phyloP scores from a whole-genome alignment of 2,888 invertebrate genomes.

The Zaprionus lineosus region DNA sequence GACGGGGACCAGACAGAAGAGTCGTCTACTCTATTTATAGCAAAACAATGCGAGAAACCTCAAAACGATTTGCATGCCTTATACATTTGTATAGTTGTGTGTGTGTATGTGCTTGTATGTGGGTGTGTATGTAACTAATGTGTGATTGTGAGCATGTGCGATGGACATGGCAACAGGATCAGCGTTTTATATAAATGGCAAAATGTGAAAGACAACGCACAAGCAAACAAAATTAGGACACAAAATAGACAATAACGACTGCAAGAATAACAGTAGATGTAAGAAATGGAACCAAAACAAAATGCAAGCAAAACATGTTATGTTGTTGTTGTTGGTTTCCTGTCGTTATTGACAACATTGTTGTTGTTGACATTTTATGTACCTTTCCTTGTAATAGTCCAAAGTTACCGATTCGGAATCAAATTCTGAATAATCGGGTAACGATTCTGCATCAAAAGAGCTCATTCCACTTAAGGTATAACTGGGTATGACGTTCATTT shows the following conservation, averaged over 20 bases:
- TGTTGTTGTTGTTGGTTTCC: slow-evolving; percentile 6
- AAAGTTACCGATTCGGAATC: slow-evolving; percentile 84
- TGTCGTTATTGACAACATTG: slow-evolving; percentile 10
- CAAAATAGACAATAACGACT: slow-evolving; percentile 49
- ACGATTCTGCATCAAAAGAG: slow-evolving; percentile 84
- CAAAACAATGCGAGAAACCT: slow-evolving; percentile 29
- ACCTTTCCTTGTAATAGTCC: slow-evolving; percentile 84
- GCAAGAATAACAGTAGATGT: slow-evolving; percentile 16
- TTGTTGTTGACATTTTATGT: slow-evolving; percentile 45
- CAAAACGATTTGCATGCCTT: slow-evolving; percentile 33
- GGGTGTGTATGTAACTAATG: neutral
- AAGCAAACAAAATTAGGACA: slow-evolving; percentile 63
- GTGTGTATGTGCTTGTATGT: slow-evolving; percentile 1
- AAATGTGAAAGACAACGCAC: slow-evolving; percentile 39
- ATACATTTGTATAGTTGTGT: neutral
- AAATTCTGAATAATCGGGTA: slow-evolving; percentile 85
- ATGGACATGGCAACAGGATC: slow-evolving; percentile 73
- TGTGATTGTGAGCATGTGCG: slow-evolving; percentile 35
- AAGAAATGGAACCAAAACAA: slow-evolving; percentile 67
- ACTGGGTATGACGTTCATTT: slow-evolving; percentile 70
- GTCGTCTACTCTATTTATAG: slow-evolving; percentile 48
- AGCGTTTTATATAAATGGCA: slow-evolving; percentile 31
- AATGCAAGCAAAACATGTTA: slow-evolving; percentile 42
- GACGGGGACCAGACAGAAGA: slow-evolving; percentile 40
- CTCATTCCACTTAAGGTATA: slow-evolving; percentile 83